These are phyloP conservation scores for Mormyrus lacerda DNA, from an alignment of 2,113 vertebrate genomes.

Conservation along the genomic window DNA sequence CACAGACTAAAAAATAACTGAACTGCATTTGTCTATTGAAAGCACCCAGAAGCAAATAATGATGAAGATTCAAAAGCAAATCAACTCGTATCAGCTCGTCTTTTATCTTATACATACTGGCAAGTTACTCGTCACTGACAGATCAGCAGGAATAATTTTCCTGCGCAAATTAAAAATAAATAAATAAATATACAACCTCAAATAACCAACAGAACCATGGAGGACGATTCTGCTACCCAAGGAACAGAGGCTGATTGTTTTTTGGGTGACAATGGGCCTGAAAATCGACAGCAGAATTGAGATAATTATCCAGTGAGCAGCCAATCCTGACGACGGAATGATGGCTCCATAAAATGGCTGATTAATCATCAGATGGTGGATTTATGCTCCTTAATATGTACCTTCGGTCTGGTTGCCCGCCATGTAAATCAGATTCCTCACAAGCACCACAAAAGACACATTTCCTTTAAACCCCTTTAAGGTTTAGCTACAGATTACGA, in stretches of 20 bases:
- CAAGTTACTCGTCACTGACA: not conserved
- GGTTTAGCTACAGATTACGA: not conserved
- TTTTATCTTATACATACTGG: not conserved
- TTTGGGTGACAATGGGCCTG: not conserved
- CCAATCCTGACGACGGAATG: not conserved
- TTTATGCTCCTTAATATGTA: not conserved
- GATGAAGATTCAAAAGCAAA: not conserved
- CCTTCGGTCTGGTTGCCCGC: not conserved
- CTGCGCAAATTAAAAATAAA: not conserved
- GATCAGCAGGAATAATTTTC: not conserved
- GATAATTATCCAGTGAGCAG: not conserved
- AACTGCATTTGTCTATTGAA: not conserved
- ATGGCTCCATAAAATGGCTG: not conserved
- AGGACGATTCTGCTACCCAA: not conserved
- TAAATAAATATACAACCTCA: not conserved
- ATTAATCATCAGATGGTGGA: not conserved
- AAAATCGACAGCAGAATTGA: not conserved
- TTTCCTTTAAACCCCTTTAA: conserved; percentile 23
- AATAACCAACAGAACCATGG: not conserved
- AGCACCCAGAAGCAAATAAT: not conserved
- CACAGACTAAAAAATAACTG: not conserved
- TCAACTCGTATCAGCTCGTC: not conserved
- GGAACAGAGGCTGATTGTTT: not conserved
- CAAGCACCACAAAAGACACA: not conserved
- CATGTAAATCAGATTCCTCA: not conserved